Evolutionary conservation across 2,888 invertebrate species (phyloP).

Genomic region (Abscondita cerata): DNA sequence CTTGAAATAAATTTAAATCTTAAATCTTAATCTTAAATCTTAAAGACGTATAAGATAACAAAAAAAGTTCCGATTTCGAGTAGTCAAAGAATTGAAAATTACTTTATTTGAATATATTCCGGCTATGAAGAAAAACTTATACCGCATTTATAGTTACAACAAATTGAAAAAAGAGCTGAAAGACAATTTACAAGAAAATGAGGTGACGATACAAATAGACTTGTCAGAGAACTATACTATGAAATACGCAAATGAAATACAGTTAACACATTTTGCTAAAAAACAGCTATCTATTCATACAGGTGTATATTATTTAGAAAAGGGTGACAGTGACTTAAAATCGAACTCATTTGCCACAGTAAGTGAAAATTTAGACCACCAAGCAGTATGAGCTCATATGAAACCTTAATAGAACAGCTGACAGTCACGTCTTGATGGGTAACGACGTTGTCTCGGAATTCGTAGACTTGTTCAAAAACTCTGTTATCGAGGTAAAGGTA

Average conservation of each 20-base stretch:
- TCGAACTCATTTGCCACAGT: constrained; percentile 36
- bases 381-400: constrained; percentile 38
- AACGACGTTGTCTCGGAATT: constrained; percentile 31
- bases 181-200: background rate
- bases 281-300: background rate
- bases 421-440: constrained; percentile 38
- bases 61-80: background rate
- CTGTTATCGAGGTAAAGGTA: constrained; percentile 32
- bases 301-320: background rate
- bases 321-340: constrained; percentile 12
- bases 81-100: background rate
- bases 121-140: background rate
- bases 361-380: constrained; percentile 39
- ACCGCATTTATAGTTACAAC: background rate
- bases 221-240: background rate
- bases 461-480: constrained; percentile 7
- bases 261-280: constrained; percentile 2
- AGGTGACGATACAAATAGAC: background rate
- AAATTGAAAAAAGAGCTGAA: background rate
- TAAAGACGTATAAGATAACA: background rate
- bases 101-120: background rate
- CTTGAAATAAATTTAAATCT: no score
- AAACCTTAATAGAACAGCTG: constrained; percentile 21
- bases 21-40: no score
- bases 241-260: background rate